phyloP scores from a whole-genome alignment of 2,113 vertebrate species.

The Sander vitreus region DNA sequence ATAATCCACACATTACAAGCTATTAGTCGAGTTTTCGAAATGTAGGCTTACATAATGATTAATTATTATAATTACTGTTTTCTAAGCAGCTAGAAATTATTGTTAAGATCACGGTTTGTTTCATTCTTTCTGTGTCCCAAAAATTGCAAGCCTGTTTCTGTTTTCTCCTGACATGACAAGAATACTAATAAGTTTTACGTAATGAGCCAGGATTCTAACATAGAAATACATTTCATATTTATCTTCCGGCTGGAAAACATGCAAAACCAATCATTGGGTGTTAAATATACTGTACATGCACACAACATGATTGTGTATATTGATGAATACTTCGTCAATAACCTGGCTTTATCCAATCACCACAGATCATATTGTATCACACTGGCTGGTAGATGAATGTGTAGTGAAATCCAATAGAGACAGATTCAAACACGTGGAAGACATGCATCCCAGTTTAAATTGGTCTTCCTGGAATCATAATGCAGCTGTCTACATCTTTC shows the following conservation, averaged over 20 bases:
- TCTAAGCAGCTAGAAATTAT: not conserved
- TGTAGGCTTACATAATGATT: not conserved
- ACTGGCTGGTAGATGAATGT: conserved; percentile 53
- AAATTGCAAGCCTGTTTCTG: not conserved
- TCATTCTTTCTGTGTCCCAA: not conserved
- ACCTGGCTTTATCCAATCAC: conserved; percentile 27
- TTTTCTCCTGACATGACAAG: conserved; percentile 17
- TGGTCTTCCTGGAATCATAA: conserved; percentile 69
- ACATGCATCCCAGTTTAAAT: conserved; percentile 60
- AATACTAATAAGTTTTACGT: conserved; percentile 2
- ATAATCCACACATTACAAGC: not conserved
- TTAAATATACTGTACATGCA: not conserved
- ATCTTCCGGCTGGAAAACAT: conserved; percentile 3
- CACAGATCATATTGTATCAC: conserved; percentile 44
- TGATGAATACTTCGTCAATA: conserved; percentile 3
- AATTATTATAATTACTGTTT: not conserved
- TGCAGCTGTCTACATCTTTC: conserved; percentile 47
- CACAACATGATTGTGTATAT: not conserved
- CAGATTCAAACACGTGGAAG: conserved; percentile 63
- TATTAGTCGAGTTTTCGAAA: not conserved
- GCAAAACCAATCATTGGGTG: not conserved
- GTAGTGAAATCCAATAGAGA: conserved; percentile 62
- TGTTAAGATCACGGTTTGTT: not conserved
- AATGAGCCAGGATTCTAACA: not conserved
- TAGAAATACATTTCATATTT: not conserved